A percentile compares a stretch with the other conserved stretches of the same genome.
Conservation (phyloP, 2,797 vertebrate genomes). For the Cygnus olor region DNA sequence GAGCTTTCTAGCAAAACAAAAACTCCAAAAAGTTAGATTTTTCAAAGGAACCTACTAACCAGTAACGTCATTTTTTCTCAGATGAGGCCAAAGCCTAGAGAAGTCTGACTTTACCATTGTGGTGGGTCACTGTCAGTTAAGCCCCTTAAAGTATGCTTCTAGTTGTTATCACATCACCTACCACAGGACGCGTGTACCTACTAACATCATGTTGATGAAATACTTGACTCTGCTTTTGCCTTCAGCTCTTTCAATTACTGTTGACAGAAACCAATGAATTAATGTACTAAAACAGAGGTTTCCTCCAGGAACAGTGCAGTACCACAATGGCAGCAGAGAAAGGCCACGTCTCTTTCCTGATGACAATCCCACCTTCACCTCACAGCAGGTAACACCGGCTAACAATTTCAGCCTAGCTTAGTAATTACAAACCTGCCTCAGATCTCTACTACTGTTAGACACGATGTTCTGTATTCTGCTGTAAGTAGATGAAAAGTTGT, state of each 20-base stretch:
- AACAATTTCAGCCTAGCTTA: background rate
- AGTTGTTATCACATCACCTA: background rate
- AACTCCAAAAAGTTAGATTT: background rate
- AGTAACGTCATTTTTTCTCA: background rate
- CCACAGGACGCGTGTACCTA: background rate
- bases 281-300: background rate
- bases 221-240: background rate
- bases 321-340: background rate
- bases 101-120: background rate
- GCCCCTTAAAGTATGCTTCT: background rate
- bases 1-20: background rate
- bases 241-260: background rate
- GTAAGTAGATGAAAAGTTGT: background rate
- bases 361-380: background rate
- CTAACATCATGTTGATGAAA: background rate
- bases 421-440: background rate
- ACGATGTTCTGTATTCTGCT: background rate
- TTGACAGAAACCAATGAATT: background rate
- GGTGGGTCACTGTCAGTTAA: background rate
- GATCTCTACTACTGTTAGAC: background rate
- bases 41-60: background rate
- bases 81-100: background rate
- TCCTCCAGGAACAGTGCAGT: background rate
- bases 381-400: background rate
- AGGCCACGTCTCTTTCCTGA: rapidly evolving